Base-by-base conservation (phyloP, 2,113 vertebrate genomes). In the Poicephalus meyeri region DNA sequence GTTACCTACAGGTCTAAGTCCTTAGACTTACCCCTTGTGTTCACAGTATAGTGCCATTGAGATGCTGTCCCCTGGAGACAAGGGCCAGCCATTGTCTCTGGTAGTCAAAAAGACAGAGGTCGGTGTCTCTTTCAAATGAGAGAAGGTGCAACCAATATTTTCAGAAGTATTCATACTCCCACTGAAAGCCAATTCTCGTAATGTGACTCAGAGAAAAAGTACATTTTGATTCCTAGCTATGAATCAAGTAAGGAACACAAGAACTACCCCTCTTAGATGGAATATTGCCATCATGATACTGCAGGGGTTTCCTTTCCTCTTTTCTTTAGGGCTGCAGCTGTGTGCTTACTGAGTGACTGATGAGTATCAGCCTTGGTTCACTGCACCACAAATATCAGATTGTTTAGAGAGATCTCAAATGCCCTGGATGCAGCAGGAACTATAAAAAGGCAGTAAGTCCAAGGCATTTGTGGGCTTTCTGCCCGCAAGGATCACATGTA, bases 201-300 rank as follows among this genome's bases (percentile, higher is more conserved):
- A 56, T 1, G 1, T 49, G 63, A 31, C 4, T 73, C 49, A 52
- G 37, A 61, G 42, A 37, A 64, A 88, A 86, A 56, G 9, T 21
- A 47, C 1, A 1, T 56, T 77, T 88, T 69, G 37, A n/a, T 78
- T 91, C 42, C 50, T 56, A 47, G 21, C 28, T 78, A 14, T 84
- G 77, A 70, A 70, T 13, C 33, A 44, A 74, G 5, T 55, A 63
- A 69, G 49, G 29, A 72, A 64, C n/a, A 13, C 10, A 58, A 80
- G 37, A 44, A 8, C 7, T 61, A 33, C 5, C 7, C 13, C 2
- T 63, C 31, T 60, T 66, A 25, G 28, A 1, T 0, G 20, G 37
- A 86, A 17, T 61, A 10, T 61, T 68, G 33, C 26, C 29, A 42
- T 9, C 10, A 4, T 25, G 26, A 13, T 64, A 39, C 4, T 11